phyloP scores from a whole-genome alignment of 1,140 invertebrate genomes.

The Macrobrachium rosenbergii region DNA sequence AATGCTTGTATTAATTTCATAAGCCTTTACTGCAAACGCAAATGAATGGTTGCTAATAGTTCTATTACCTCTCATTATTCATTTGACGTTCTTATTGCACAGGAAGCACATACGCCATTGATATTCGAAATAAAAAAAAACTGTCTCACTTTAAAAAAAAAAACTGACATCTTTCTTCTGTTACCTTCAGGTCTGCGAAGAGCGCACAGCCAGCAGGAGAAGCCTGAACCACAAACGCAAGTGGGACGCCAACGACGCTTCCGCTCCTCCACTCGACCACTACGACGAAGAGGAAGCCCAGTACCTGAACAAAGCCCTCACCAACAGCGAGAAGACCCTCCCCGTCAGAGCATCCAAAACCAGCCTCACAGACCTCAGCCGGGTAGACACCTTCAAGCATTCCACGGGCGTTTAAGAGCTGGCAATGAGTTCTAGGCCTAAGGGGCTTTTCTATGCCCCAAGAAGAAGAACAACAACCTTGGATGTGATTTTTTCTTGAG shows the following conservation, averaged over 20 bases:
- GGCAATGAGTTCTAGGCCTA: too few relatives aligned
- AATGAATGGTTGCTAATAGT: too few relatives aligned
- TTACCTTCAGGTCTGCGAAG: conserved; percentile 35
- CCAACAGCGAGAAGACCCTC: conserved; percentile 48
- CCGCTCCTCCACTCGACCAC: conserved; percentile 35
- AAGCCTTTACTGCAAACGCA: too few relatives aligned
- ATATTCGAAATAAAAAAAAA: background rate
- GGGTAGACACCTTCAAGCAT: conserved; percentile 49
- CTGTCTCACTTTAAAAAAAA: background rate
- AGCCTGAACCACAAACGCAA: conserved; percentile 44
- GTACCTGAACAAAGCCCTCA: conserved; percentile 54
- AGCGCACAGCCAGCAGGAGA: conserved; percentile 48
- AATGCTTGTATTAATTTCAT: too few relatives aligned
- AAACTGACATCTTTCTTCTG: background rate
- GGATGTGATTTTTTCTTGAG: too few relatives aligned
- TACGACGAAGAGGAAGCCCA: conserved; percentile 57
- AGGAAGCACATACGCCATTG: background rate
- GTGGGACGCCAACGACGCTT: conserved; percentile 18
- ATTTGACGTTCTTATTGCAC: background rate
- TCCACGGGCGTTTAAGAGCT: conserved; percentile 30
- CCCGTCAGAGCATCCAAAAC: conserved; percentile 24
- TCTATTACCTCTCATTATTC: too few relatives aligned
- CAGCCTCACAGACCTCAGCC: conserved; percentile 31
- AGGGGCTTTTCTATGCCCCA: too few relatives aligned
- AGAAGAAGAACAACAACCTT: too few relatives aligned